These are phyloP conservation scores for Oreochromis grahami DNA, from an alignment of 2,797 vertebrate genomes.

Conservation along the genomic window DNA sequence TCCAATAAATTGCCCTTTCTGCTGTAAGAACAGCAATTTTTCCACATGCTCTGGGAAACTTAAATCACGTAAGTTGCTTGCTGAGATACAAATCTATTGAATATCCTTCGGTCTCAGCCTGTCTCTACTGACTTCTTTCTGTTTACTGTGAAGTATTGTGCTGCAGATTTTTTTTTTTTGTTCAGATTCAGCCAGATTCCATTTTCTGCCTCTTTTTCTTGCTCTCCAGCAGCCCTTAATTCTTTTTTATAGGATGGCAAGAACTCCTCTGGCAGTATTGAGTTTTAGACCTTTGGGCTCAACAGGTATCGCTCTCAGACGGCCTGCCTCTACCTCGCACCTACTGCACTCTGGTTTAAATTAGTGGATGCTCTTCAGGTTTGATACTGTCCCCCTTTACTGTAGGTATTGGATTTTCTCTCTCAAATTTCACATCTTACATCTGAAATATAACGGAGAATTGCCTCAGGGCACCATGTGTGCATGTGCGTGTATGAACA, in stretches of 20 bases:
- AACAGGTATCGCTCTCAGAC: conserved; percentile 43
- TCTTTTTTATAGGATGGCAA: conserved; percentile 33
- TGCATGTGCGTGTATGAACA: conserved; percentile 12
- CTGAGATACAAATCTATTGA: neutral
- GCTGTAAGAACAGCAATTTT: neutral
- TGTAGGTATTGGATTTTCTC: conserved; percentile 49
- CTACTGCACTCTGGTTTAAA: conserved; percentile 55
- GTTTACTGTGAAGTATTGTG: conserved; percentile 26
- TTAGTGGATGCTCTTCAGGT: conserved; percentile 54
- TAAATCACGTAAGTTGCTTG: neutral
- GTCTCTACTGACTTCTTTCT: conserved; percentile 15
- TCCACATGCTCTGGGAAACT: neutral
- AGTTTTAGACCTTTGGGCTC: conserved; percentile 50
- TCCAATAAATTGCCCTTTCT: neutral
- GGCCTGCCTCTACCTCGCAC: conserved; percentile 29
- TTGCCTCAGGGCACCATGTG: conserved; percentile 37
- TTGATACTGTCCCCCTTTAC: conserved; percentile 47
- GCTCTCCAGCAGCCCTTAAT: conserved; percentile 35
- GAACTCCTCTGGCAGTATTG: conserved; percentile 54
- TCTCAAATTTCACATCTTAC: conserved; percentile 39
- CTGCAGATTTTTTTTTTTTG: conserved; percentile 9
- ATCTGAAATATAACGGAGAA: conserved; percentile 49
- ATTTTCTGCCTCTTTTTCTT: conserved; percentile 36
- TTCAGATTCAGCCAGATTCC: conserved; percentile 1
- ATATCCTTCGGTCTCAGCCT: neutral